Percentiles rank a stretch among this genome's conserved stretches.
These are phyloP conservation scores for Mactromeris polynyma DNA, from an alignment of 2,888 invertebrate genomes.

Conservation along the genomic window DNA sequence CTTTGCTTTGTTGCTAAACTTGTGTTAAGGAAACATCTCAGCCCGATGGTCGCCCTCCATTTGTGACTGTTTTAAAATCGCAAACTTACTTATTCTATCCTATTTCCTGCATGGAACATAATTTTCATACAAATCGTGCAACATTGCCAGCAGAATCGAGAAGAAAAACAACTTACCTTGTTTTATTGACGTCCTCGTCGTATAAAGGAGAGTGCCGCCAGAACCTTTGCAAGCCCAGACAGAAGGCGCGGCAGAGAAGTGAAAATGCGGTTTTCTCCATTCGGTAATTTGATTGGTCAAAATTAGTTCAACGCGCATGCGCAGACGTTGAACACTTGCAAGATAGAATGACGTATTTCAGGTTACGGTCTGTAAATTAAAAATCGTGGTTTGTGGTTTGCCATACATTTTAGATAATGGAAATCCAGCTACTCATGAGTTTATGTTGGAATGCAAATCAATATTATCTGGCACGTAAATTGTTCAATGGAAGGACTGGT, in stretches of 20 bases:
- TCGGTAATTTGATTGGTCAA: background rate
- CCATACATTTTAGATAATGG: background rate
- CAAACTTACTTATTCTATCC: no score
- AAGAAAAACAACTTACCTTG: background rate
- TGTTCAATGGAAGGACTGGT: background rate
- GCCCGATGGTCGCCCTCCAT: no score
- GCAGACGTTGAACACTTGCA: background rate
- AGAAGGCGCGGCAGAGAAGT: background rate
- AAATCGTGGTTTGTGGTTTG: constrained; percentile 11
- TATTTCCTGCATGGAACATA: no score
- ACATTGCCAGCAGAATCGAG: no score
- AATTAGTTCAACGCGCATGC: background rate
- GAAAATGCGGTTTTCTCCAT: background rate
- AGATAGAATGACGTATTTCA: background rate
- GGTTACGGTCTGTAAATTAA: constrained; percentile 4
- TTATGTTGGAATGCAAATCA: background rate
- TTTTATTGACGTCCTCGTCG: background rate
- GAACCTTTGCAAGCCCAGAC: background rate
- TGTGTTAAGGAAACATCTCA: no score
- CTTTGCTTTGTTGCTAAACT: no score
- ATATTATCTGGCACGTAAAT: background rate
- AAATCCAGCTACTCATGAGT: background rate
- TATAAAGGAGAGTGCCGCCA: background rate
- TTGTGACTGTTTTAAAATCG: no score
- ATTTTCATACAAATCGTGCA: no score